A percentile compares a stretch with the other conserved stretches of the same genome.
Evolutionary conservation across 30 jellyfish, hydroid and myxozoan genomes (phyloP).

Genomic region (Chironex yamaguchii): DNA sequence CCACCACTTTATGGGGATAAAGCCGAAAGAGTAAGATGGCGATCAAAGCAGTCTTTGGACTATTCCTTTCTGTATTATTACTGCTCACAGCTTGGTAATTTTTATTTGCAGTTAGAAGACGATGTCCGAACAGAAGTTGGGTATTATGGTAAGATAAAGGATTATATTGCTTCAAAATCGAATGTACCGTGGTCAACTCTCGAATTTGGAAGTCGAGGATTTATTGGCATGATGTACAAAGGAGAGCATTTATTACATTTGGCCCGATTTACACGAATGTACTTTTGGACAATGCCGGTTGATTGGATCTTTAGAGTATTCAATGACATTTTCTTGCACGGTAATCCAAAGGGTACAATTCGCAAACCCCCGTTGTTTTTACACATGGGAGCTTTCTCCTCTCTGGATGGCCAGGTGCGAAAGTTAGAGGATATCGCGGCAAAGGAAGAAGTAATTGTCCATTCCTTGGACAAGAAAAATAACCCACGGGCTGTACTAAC

Average conservation of each 20-base stretch:
- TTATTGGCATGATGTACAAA: slow-evolving; percentile 94
- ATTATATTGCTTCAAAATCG: slow-evolving; percentile 56
- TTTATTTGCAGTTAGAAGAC: slow-evolving; percentile 93
- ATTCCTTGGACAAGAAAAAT: slow-evolving; percentile 4
- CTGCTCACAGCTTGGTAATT: slow-evolving; percentile 76
- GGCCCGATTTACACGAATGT: slow-evolving; percentile 76
- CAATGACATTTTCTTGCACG: slow-evolving; percentile 86
- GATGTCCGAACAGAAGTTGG: slow-evolving; percentile 83
- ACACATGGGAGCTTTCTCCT: slow-evolving; percentile 90
- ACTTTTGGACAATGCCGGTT: slow-evolving; percentile 96
- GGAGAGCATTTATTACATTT: slow-evolving; percentile 67
- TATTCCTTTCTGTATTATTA: slow-evolving; percentile 82
- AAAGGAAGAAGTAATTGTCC: not conserved
- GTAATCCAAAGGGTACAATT: slow-evolving; percentile 71
- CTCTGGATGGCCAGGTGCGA: slow-evolving; percentile 91
- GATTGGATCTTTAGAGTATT: slow-evolving; percentile 93
- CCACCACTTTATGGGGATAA: slow-evolving; percentile 88
- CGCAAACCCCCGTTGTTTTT: slow-evolving; percentile 79
- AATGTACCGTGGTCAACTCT: slow-evolving; percentile 83
- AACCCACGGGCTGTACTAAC: slow-evolving; percentile 76
- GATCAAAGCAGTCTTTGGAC: slow-evolving; percentile 94
- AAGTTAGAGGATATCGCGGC: slow-evolving; percentile 81
- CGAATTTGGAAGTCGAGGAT: slow-evolving; percentile 97
- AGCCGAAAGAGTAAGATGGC: slow-evolving; percentile 80
- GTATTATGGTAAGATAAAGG: slow-evolving; percentile 63